Percentiles rank a stretch among this genome's conserved stretches.
Conservation (phyloP, 2,888 invertebrate species). For the Drosophila setosimentum region DNA sequence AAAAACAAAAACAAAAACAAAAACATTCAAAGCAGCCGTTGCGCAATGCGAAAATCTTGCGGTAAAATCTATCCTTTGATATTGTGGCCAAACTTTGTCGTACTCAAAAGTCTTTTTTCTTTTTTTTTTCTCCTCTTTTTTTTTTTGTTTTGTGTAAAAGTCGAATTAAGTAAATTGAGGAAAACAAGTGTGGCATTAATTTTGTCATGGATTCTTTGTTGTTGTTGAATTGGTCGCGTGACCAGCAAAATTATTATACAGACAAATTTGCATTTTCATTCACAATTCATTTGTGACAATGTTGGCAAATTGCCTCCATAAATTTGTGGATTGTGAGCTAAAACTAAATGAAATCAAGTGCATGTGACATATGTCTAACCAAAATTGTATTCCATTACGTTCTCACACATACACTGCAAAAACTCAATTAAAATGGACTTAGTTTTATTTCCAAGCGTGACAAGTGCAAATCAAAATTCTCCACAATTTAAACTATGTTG, state of each 20-base stretch:
- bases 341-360: conserved; percentile 63
- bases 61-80: conserved; percentile 47
- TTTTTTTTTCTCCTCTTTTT: too few species aligned
- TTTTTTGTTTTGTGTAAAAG: neutral
- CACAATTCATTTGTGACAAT: conserved; percentile 57
- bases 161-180: conserved; percentile 12
- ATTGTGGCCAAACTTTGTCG: conserved; percentile 48
- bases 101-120: conserved; percentile 21
- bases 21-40: conserved; percentile 64
- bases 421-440: conserved; percentile 79
- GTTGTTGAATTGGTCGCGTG: conserved; percentile 9
- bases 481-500: neutral
- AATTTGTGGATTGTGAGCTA: conserved; percentile 29
- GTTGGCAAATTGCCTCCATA: conserved; percentile 57
- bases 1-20: conserved; percentile 58
- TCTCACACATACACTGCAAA: conserved; percentile 49
- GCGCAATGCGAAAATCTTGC: conserved; percentile 32
- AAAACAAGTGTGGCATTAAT: conserved; percentile 25
- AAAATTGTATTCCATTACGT: conserved; percentile 61
- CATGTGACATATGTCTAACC: conserved; percentile 65
- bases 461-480: conserved; percentile 57
- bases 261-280: conserved; percentile 49
- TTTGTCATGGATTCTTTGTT: conserved; percentile 11
- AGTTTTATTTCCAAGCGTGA: conserved; percentile 63
- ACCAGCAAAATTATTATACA: conserved; percentile 41